Evolutionary conservation across 2,888 invertebrate genomes (phyloP), one percentile per base, ranked within the genome.

Genomic region (Agonopterix alstromeriana): DNA sequence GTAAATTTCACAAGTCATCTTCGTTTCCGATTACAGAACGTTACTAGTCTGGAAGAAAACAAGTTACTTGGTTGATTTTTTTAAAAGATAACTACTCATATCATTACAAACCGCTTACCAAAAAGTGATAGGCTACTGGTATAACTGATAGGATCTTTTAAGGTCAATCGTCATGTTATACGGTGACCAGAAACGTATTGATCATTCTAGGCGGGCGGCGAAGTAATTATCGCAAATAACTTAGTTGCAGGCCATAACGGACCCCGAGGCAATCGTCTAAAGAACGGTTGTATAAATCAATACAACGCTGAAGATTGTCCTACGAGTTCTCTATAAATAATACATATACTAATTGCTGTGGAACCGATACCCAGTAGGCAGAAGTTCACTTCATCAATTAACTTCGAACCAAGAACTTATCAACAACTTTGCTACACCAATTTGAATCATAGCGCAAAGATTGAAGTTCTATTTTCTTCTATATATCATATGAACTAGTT

Each of bases 171-270:
- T 5, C 5, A 27, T 46, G 51, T 50, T 49, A 53, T 48, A 48
- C 5, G 7, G 27, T 53, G 45, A 45, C 36, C 46, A 52, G 42
- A 45, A 48, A 45, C 50, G 47, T 64, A 70, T 69, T 67, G 64
- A 65, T 69, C 65, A 70, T 65, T 65, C 64, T 60, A 67, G 59
- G 56, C 58, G 57, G 60, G 64, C 58, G 53, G 60, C 61, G 55
- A 68, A 70, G 76, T 77, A 76, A 82, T 77, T 79, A 79, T 75
- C 58, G 64, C 69, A 71, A 78, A 82, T 81, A 72, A 72, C 71
- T 76, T 73, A 66, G 72, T 74, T 68, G 66, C 61, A 50, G 57
- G 67, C 69, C 58, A 64, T 70, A 65, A 62, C 56, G 55, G 53
- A 59, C 69, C 66, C 42, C 49, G 48, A 27, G 67, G 63, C 57